Conservation (phyloP, 2,113 vertebrate genomes). For the Daphoenositta chrysoptera region DNA sequence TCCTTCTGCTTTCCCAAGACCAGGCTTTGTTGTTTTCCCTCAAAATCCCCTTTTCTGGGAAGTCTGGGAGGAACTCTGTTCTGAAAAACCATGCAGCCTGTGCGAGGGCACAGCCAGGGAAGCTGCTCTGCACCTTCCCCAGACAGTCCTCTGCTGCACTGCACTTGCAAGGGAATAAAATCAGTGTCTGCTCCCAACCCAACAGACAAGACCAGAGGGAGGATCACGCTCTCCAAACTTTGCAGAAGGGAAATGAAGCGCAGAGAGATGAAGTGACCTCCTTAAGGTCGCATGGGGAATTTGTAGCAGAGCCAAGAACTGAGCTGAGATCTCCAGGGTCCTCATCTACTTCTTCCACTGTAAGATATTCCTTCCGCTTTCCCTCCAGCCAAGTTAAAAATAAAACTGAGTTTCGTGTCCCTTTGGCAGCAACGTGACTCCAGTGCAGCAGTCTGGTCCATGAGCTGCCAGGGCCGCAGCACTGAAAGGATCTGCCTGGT, state of each 20-base stretch:
- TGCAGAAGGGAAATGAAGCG: conserved; percentile 22
- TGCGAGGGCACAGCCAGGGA: not conserved
- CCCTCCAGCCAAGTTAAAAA: conserved; percentile 1
- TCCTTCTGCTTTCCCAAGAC: not conserved
- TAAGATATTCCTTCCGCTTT: not conserved
- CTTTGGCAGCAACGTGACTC: not conserved
- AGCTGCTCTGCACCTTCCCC: not conserved
- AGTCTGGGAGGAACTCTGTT: too few relatives aligned
- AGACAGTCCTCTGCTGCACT: not conserved
- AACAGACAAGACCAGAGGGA: not conserved
- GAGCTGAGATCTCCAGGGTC: not conserved
- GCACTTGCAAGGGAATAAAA: not conserved
- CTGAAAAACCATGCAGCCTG: rapidly evolving
- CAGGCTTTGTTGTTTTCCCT: not conserved
- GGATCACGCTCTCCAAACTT: not conserved
- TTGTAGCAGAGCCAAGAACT: not conserved
- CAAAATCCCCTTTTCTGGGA: not conserved
- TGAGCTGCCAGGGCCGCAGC: not conserved
- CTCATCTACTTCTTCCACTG: not conserved
- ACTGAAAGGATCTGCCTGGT: not conserved
- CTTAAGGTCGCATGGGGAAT: not conserved
- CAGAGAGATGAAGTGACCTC: not conserved
- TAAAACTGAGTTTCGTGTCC: not conserved
- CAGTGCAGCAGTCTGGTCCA: not conserved
- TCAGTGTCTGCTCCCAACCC: rapidly evolving